Conservation (phyloP, 2,113 vertebrate species). For the Hypocryptadius cinnamomeus region DNA sequence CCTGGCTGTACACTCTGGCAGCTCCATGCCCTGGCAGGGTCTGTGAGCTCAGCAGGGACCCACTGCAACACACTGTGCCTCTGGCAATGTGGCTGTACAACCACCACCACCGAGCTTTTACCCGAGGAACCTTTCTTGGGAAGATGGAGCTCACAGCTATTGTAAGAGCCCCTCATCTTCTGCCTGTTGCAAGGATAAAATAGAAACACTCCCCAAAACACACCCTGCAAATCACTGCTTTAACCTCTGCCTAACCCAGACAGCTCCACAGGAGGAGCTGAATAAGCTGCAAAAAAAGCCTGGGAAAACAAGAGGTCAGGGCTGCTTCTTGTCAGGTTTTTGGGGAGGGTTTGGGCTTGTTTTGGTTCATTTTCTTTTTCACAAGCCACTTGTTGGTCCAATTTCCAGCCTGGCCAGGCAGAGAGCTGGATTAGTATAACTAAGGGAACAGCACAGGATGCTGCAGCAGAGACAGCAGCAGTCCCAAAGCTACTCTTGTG, state of each 20-base stretch:
- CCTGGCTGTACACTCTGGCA: neutral
- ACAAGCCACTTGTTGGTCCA: neutral
- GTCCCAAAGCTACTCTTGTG: neutral
- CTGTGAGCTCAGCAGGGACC: neutral
- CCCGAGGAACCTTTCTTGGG: neutral
- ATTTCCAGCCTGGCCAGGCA: neutral
- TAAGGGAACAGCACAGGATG: neutral
- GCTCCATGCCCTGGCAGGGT: neutral
- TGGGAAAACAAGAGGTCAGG: neutral
- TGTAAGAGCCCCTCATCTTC: neutral
- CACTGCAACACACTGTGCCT: neutral
- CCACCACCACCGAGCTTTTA: neutral
- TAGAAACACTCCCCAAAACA: neutral
- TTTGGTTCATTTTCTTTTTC: neutral
- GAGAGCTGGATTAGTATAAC: neutral
- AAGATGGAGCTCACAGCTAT: neutral
- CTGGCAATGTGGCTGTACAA: neutral
- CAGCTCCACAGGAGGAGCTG: neutral
- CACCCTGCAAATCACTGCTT: neutral
- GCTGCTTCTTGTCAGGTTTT: neutral
- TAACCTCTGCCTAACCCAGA: neutral
- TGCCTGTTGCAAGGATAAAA: neutral
- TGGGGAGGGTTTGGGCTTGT: neutral
- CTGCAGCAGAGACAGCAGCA: neutral
- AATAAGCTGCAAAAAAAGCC: neutral